A percentile compares a stretch with the other conserved stretches of the same genome.
Evolutionary conservation across 2,797 vertebrate genomes (phyloP).

Genomic region (Alfaro cultratus): DNA sequence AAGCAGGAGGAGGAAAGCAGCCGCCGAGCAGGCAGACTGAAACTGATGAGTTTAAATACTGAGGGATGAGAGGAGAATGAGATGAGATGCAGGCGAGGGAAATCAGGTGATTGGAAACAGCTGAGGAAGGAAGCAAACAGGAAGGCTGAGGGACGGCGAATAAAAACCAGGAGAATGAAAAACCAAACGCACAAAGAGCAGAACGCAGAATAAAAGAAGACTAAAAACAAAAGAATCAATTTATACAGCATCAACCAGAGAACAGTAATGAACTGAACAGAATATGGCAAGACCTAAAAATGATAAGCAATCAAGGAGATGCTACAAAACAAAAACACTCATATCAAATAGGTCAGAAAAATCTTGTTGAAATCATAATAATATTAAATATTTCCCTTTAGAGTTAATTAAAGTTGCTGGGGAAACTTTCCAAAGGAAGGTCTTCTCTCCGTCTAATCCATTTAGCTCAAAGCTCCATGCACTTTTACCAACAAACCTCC

Average conservation of each 20-base stretch:
- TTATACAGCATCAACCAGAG: neutral
- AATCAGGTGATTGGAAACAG: neutral
- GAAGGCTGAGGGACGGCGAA: neutral
- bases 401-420: constrained; percentile 14
- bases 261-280: neutral
- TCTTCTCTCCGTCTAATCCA: constrained; percentile 1
- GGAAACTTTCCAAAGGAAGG: constrained; percentile 7
- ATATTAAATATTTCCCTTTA: neutral
- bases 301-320: neutral
- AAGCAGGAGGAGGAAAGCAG: neutral
- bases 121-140: neutral
- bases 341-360: neutral
- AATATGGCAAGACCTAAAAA: neutral
- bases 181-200: neutral
- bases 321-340: neutral
- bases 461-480: neutral
- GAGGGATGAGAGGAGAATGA: too few relatives aligned
- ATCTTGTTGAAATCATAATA: neutral
- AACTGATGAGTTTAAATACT: neutral
- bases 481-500: constrained; percentile 9
- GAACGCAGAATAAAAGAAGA: neutral
- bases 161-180: neutral
- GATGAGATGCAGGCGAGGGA: neutral
- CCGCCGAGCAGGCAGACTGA: too few relatives aligned
- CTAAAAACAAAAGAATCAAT: neutral